Conservation (phyloP, 2,797 vertebrate genomes). For the Ficedula albicollis region DNA sequence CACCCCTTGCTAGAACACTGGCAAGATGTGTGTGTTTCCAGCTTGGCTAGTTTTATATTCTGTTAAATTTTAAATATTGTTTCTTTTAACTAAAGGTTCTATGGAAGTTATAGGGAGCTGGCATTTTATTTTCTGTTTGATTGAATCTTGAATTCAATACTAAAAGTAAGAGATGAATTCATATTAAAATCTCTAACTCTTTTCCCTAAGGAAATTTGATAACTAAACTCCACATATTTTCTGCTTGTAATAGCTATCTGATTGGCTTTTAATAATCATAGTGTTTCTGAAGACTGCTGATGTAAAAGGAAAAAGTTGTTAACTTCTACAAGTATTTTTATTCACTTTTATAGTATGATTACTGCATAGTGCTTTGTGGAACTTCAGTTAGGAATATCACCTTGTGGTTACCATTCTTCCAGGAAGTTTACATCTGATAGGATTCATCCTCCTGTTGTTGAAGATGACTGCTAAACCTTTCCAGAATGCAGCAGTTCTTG, state of each 20-base stretch:
- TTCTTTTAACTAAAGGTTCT: conserved; percentile 53
- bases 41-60: conserved; percentile 63
- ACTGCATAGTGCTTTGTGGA: background rate
- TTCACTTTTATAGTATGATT: background rate
- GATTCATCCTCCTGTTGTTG: background rate
- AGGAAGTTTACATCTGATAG: background rate
- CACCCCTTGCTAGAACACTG: conserved; percentile 40
- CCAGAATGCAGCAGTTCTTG: background rate
- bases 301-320: background rate
- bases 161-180: background rate
- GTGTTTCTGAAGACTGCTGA: background rate
- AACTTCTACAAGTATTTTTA: background rate
- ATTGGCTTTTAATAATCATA: conserved; percentile 10
- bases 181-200: background rate
- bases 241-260: background rate
- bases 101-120: conserved; percentile 44
- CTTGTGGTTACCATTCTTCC: background rate
- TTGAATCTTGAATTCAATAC: conserved; percentile 18
- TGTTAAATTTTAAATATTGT: conserved; percentile 63
- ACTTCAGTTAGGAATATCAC: background rate
- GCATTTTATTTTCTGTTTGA: conserved; percentile 71
- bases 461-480: background rate
- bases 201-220: conserved; percentile 25
- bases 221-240: background rate
- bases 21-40: conserved; percentile 35